Percentiles rank a stretch among this genome's conserved stretches.
Evolutionary conservation across 1,140 invertebrate species (phyloP).

Genomic region (Acromyrmex heyeri): DNA sequence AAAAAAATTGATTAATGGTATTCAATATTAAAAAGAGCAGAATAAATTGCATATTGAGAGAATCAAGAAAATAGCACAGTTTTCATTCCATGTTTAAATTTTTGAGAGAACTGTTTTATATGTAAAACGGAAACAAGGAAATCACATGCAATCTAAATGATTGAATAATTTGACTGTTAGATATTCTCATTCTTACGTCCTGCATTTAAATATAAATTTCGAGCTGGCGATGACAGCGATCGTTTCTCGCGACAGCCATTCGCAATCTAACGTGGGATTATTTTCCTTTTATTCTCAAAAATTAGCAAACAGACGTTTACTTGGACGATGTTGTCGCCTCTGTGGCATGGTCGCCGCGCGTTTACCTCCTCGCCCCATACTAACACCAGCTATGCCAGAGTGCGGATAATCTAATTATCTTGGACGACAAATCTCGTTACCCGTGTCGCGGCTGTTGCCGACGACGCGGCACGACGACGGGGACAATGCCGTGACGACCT

Average conservation of each 20-base stretch:
- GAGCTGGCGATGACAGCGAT: not conserved
- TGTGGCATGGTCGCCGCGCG: constrained; percentile 66
- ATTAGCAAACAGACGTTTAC: constrained; percentile 65
- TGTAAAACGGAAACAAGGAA: not conserved
- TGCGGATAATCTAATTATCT: constrained; percentile 81
- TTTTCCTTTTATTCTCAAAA: constrained; percentile 20
- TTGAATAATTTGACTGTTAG: not conserved
- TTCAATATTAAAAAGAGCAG: not conserved
- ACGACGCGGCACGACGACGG: constrained; percentile 62
- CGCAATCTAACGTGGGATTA: not conserved
- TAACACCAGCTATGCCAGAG: constrained; percentile 68
- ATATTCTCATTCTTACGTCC: not conserved
- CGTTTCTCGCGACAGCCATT: constrained; percentile 2
- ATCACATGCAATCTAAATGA: not conserved
- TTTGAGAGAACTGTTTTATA: not conserved
- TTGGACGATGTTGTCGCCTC: constrained; percentile 53
- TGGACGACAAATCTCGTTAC: constrained; percentile 81
- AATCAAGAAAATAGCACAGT: too few species aligned
- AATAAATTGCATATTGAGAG: not conserved
- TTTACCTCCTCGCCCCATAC: constrained; percentile 51
- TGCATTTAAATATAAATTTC: not conserved
- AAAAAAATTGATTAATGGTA: too few species aligned
- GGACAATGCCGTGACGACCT: constrained; percentile 74
- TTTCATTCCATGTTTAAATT: not conserved
- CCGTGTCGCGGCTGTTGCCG: constrained; percentile 70